Base-by-base conservation (phyloP, 2,113 vertebrate genomes). In the Sinocyclocheilus grahami region DNA sequence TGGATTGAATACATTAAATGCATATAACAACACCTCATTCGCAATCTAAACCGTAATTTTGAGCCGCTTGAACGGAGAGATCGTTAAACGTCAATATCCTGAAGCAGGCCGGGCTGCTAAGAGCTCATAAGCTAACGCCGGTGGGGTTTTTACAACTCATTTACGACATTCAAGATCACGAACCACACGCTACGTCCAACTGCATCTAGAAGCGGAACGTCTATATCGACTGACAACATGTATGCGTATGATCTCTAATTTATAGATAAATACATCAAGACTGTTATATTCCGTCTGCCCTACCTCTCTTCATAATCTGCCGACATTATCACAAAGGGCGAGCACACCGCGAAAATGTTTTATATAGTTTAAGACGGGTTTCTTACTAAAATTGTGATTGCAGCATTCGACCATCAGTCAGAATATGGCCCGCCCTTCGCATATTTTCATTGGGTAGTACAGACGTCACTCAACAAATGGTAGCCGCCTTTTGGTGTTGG, bases 301-400 rank as follows among this genome's bases (percentile, higher is more conserved):
- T 91, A 95, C 95, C 95, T 94, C 86, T 93, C 92, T 80, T 94
- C 94, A 92, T 93, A 93, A 90, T 94, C 93, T 85, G 95, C 94
- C 92, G 95, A 95, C 95, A 95, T 95, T 93, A 92, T 95, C 90
- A 90, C 94, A 95, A 94, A 94, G 94, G 92, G 91, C 92, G 94
- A 93, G 71, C 58, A 48, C 88, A 87, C 85, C 90, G 92, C 89
- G 92, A 89, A 92, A 91, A 92, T 91, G 86, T 90, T 83, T 93
- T 94, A 90, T 94, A 94, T 95, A 94, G 85, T 89, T 87, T 87
- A 88, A 92, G 88, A 89, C 75, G 77, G 86, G 58, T 69, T 46
- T 89, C 80, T 86, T 90, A 81, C 84, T 81, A 11, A 78, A 78
- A 11, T 86, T 88, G 82, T 90, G 85, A 95, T 95, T 94, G 93